Percentiles rank a stretch among this genome's conserved stretches.
Evolutionary conservation across 2,113 vertebrate genomes (phyloP).

Genomic region (Drymodes brunneopygia): DNA sequence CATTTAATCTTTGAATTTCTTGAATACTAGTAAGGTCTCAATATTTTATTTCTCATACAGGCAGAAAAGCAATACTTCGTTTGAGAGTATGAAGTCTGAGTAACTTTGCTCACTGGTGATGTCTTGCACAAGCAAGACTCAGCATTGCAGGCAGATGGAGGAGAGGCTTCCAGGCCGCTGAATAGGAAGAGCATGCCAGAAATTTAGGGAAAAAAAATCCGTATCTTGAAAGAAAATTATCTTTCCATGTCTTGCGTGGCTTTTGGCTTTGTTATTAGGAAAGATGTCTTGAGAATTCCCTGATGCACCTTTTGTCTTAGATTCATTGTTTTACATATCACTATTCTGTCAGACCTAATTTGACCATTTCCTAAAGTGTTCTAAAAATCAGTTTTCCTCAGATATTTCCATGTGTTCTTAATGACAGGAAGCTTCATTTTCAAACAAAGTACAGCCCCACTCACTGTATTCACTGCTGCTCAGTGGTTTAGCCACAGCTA

Average conservation of each 20-base stretch:
- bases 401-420: not conserved
- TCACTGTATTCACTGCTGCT: not conserved
- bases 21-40: not conserved
- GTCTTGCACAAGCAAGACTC: not conserved
- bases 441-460: not conserved
- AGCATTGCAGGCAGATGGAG: not conserved
- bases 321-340: not conserved
- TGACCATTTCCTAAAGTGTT: not conserved
- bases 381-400: not conserved
- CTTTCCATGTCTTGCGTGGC: not conserved
- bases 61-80: not conserved
- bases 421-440: not conserved
- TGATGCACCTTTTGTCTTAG: not conserved
- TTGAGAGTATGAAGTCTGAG: not conserved
- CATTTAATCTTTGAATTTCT: not conserved
- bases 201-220: not conserved
- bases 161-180: not conserved
- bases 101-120: not conserved
- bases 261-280: conserved; percentile 9
- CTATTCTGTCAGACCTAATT: not conserved
- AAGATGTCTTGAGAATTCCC: not conserved
- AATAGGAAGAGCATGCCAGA: not conserved
- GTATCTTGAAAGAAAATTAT: not conserved
- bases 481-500: not conserved
- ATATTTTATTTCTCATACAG: not conserved